Conservation (phyloP, 92 coral and sea anemone genomes). For the Siderastrea radians region DNA sequence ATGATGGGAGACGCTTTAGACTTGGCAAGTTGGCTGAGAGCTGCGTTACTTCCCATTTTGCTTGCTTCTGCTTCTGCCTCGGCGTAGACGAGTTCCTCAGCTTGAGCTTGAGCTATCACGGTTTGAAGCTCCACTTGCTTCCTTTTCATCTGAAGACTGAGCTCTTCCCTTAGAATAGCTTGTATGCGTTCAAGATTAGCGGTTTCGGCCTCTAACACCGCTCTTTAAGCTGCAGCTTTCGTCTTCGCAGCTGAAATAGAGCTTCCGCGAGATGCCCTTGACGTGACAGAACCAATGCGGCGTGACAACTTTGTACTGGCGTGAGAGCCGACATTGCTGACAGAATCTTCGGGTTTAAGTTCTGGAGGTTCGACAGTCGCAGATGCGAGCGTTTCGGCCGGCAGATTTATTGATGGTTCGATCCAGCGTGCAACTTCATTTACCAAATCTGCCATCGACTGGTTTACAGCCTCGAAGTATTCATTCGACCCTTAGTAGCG, state of each 20-base stretch:
- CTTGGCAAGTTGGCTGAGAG: background rate
- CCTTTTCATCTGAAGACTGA: background rate
- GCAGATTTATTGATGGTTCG: no score
- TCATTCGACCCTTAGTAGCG: no score
- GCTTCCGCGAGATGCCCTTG: background rate
- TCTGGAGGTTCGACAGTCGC: no score
- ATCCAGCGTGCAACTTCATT: no score
- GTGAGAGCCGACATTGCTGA: no score
- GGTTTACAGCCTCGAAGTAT: no score
- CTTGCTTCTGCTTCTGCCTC: background rate
- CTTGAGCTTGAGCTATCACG: constrained; percentile 14
- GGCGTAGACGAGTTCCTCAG: constrained; percentile 29
- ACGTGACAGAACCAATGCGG: background rate
- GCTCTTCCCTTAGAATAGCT: constrained; percentile 9
- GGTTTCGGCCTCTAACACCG: constrained; percentile 55
- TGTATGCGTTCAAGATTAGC: constrained; percentile 13
- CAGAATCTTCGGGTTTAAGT: no score
- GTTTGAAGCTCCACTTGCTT: constrained; percentile 17
- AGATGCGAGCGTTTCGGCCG: no score
- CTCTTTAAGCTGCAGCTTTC: constrained; percentile 51
- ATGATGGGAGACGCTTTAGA: background rate
- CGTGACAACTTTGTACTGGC: no score
- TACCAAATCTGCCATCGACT: no score
- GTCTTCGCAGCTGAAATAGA: constrained; percentile 33
- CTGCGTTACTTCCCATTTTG: background rate